These are phyloP conservation scores for Thripadectes ignobilis DNA, from an alignment of 2,797 vertebrate species.

Conservation along the genomic window DNA sequence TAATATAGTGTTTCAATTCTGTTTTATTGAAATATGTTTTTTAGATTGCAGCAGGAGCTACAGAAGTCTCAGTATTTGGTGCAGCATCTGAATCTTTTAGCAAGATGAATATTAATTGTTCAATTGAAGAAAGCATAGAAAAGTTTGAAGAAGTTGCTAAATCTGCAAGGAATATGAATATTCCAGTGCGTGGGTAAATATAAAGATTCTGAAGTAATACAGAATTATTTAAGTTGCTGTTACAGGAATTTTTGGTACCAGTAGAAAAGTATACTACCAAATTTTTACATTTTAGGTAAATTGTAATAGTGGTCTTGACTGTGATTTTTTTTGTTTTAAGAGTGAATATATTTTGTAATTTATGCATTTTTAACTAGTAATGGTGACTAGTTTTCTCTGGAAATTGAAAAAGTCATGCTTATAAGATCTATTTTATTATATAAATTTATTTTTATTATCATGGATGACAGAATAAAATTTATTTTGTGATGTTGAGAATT, in stretches of 20 bases:
- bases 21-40: slow-evolving; percentile 57
- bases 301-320: neutral
- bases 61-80: slow-evolving; percentile 93
- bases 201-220: neutral
- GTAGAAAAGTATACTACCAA: neutral
- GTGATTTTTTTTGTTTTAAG: neutral
- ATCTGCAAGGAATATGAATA: slow-evolving; percentile 82
- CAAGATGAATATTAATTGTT: slow-evolving; percentile 94
- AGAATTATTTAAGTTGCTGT: neutral
- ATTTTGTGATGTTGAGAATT: neutral
- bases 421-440: neutral
- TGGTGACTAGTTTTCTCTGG: neutral
- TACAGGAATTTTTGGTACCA: neutral
- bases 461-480: neutral
- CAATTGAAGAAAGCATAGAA: slow-evolving; percentile 91
- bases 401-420: neutral
- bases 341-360: neutral
- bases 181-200: slow-evolving; percentile 91
- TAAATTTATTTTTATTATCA: neutral
- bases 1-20: neutral
- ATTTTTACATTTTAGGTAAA: neutral
- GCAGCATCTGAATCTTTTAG: slow-evolving; percentile 93
- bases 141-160: slow-evolving; percentile 89
- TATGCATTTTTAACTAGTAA: neutral
- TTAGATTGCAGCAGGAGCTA: slow-evolving; percentile 91